Percentiles rank a stretch among this genome's conserved stretches.
Conservation (phyloP, 1,140 invertebrate species). For the Armadillidium nasatum region DNA sequence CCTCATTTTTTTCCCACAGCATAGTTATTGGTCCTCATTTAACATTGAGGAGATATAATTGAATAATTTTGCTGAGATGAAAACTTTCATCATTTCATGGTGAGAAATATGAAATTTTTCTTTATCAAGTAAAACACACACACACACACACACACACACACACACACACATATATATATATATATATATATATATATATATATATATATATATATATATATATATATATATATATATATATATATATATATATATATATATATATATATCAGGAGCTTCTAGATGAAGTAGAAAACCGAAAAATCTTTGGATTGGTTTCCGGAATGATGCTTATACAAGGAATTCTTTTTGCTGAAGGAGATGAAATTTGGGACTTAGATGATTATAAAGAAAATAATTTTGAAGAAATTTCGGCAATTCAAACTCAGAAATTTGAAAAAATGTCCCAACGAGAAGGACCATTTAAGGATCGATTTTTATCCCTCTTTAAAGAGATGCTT, state of each 20-base stretch:
- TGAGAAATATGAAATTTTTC: no score
- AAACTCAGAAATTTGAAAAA: not conserved
- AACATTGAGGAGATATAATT: no score
- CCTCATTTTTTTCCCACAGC: no score
- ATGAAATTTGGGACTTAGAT: not conserved
- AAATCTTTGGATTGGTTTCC: no score
- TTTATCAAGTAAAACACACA: no score
- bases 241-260: not conserved
- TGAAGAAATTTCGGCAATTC: not conserved
- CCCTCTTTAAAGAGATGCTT: no score
- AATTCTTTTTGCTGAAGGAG: not conserved
- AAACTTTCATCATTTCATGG: no score
- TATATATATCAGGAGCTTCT: no score
- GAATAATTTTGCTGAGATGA: no score
- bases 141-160: no score
- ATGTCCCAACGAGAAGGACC: not conserved
- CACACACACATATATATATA: conserved; percentile 3
- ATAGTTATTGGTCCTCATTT: no score
- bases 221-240: conserved; percentile 4
- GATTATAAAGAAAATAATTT: not conserved
- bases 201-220: conserved; percentile 18
- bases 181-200: conserved; percentile 12
- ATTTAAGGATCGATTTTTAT: not conserved
- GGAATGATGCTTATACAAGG: not conserved
- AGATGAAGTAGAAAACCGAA: not conserved